Conservation (phyloP, 2,113 vertebrate genomes). For the Peromyscus polionotus region DNA sequence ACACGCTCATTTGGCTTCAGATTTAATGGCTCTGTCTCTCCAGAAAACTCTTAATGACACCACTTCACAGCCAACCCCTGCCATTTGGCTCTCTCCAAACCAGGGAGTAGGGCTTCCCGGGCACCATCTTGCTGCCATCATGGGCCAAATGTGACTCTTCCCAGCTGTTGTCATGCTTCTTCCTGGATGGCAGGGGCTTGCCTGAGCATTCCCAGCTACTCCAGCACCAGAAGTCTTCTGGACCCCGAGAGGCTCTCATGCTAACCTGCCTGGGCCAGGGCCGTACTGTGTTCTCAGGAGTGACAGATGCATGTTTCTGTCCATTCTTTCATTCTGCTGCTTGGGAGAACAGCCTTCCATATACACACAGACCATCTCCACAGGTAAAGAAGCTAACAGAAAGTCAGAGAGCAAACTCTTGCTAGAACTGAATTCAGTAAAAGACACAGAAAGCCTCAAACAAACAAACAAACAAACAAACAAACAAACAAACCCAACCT, state of each 20-base stretch:
- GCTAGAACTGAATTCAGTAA: neutral
- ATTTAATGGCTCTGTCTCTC: constrained; percentile 37
- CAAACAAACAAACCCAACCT: neutral
- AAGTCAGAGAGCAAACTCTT: neutral
- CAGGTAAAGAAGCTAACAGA: neutral
- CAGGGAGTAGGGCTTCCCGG: neutral
- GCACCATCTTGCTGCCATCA: neutral
- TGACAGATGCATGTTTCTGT: neutral
- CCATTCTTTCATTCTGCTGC: neutral
- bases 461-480: neutral
- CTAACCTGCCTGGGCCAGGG: neutral
- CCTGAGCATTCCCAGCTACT: neutral
- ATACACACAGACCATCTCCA: neutral
- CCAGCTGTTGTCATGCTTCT: constrained; percentile 36
- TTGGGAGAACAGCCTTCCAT: neutral
- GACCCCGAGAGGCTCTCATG: neutral
- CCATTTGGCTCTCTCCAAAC: constrained; percentile 38
- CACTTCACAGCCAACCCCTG: constrained; percentile 10
- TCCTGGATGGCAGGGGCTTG: constrained; percentile 19
- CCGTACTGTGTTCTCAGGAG: neutral
- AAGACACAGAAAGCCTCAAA: neutral
- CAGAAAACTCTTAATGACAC: constrained; percentile 69
- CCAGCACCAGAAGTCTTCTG: neutral
- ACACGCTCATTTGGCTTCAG: constrained; percentile 44
- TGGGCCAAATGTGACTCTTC: constrained; percentile 53